phyloP scores from a whole-genome alignment of 2,888 invertebrate genomes.

The Dione juno region DNA sequence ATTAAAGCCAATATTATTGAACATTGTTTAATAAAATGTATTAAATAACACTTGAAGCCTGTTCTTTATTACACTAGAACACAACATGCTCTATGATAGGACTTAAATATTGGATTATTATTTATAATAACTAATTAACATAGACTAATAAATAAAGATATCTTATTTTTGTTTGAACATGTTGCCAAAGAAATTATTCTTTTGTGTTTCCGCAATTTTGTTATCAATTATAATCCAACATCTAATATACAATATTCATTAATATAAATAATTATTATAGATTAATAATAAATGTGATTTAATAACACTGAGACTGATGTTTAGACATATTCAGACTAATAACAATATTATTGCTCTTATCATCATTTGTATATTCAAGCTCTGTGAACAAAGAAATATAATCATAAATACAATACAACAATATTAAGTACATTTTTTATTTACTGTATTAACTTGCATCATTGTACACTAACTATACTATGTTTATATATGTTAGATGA shows the following conservation, averaged over 20 bases:
- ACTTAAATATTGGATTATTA: slow-evolving; percentile 24
- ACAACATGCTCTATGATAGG: slow-evolving; percentile 35
- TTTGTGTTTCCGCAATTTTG: not conserved
- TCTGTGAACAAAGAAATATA: slow-evolving; percentile 60
- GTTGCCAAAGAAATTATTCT: not conserved
- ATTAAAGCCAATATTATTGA: slow-evolving; percentile 43
- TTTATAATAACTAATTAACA: not conserved
- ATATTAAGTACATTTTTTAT: not conserved
- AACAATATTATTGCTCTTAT: slow-evolving; percentile 44
- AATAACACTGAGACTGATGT: slow-evolving; percentile 55
- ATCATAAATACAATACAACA: not conserved
- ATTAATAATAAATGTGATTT: slow-evolving; percentile 53
- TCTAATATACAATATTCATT: slow-evolving; percentile 28
- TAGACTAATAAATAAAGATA: not conserved
- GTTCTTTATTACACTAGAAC: slow-evolving; percentile 49
- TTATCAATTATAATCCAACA: slow-evolving; percentile 2
- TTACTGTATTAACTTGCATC: not conserved
- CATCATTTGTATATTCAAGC: slow-evolving; percentile 59
- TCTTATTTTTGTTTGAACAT: not conserved
- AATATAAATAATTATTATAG: slow-evolving; percentile 40
- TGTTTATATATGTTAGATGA: too few relatives aligned
- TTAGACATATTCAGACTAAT: slow-evolving; percentile 47
- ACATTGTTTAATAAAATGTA: slow-evolving; percentile 51
- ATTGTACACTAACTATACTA: too few relatives aligned
- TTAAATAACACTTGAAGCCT: slow-evolving; percentile 61